phyloP scores from a whole-genome alignment of 2,797 vertebrate genomes.

The Lutjanus argentimaculatus region DNA sequence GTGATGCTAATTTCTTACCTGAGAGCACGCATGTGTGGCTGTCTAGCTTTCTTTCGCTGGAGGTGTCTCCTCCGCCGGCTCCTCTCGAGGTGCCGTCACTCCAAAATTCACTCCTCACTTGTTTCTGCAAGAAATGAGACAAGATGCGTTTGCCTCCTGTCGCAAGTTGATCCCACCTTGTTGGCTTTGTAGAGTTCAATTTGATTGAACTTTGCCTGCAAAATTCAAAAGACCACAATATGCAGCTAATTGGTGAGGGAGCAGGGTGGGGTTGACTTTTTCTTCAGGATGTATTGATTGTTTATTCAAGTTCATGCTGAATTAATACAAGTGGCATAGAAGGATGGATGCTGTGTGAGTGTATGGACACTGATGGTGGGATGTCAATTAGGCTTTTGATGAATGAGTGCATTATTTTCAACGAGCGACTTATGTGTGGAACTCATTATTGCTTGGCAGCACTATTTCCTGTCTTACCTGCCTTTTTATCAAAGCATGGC shows the following conservation, averaged over 20 bases:
- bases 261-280: slow-evolving; percentile 48
- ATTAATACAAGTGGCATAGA: slow-evolving; percentile 44
- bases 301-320: slow-evolving; percentile 55
- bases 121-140: not conserved
- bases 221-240: slow-evolving; percentile 45
- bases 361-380: slow-evolving; percentile 4
- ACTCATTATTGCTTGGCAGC: not conserved
- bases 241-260: slow-evolving; percentile 41
- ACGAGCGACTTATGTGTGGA: not conserved
- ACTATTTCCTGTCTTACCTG: not conserved
- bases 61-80: not conserved
- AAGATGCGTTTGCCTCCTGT: slow-evolving; percentile 3
- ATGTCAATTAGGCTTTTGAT: slow-evolving; percentile 13
- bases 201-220: slow-evolving; percentile 19
- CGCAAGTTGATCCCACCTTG: slow-evolving; percentile 5
- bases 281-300: slow-evolving; percentile 62
- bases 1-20: slow-evolving; percentile 6
- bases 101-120: not conserved
- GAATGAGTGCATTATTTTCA: not conserved
- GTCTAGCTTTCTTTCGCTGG: not conserved
- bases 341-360: slow-evolving; percentile 2
- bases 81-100: not conserved
- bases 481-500: not conserved
- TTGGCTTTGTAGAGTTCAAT: slow-evolving; percentile 31
- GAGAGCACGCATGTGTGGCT: not conserved